Evolutionary conservation across 2,797 vertebrate species (phyloP), one percentile per base, ranked within the genome.

Genomic region (Megalops cyprinoides): DNA sequence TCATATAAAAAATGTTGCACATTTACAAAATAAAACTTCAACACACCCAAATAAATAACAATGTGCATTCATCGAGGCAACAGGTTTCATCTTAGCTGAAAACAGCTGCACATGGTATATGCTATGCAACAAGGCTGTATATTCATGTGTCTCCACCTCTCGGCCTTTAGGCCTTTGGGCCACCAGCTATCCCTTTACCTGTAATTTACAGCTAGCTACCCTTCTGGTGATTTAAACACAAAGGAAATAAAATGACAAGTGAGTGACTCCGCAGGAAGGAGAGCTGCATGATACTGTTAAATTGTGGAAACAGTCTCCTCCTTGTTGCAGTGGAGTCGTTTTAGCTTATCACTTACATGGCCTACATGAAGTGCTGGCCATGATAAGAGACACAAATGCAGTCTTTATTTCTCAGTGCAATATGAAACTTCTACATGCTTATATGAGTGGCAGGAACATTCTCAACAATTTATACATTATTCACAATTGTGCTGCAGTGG

Each of bases 381-480:
- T 12, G 87, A 90, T 87, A 88, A 87, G 86, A 48, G 73, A 37
- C 80, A 90, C 88, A 90, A 88, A 84, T 14, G 77, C 82, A 31
- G 81, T 75, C 85, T 88, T 89, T 90, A 85, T 90, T 83, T 82
- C 81, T 25, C 37, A 6, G 73, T 81, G 89, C 85, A 89, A 88
- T 84, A 85, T 86, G 86, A 90, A 82, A 85, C 83, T 69, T 74
- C 49, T 80, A 82, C 76, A 76, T 74, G 73, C 79, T 79, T n/a
- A 28, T 78, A 85, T 89, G 87, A 89, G 83, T 88, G 88, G 82
- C 89, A 86, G 86, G 74, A 48, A 89, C 86, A 88, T 88, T 86
- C 87, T 90, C 87, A 75, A 79, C 79, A 76, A 84, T 84, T 87
- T 75, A 85, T 74, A 34, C 77, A 86, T 86, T 81, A 81, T 81